Conservation (phyloP, 1,140 invertebrate species). For the Matsumurasca onukii region DNA sequence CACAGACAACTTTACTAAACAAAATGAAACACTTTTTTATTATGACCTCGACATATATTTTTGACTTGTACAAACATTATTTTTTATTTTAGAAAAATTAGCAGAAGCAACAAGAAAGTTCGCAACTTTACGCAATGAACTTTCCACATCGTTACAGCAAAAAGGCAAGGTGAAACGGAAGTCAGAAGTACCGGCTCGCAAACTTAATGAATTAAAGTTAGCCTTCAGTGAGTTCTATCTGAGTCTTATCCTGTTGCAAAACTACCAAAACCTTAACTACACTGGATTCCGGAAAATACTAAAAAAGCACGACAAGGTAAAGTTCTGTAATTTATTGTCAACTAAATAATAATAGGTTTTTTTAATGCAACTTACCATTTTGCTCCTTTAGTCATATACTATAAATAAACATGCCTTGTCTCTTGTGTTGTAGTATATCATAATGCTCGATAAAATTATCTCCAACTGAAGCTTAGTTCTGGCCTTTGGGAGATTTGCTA, state of each 20-base stretch:
- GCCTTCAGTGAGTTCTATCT: constrained; percentile 93
- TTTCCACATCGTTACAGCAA: constrained; percentile 53
- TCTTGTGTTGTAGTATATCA: no score
- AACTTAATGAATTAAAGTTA: constrained; percentile 83
- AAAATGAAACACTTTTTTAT: neutral
- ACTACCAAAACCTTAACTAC: constrained; percentile 81
- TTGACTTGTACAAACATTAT: neutral
- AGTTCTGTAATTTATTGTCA: no score
- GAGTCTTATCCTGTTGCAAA: constrained; percentile 74
- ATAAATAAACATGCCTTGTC: no score
- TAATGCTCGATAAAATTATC: no score
- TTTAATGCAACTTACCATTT: no score
- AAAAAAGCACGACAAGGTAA: constrained; percentile 92
- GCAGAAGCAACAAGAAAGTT: constrained; percentile 84
- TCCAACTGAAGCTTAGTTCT: no score
- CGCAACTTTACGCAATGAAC: constrained; percentile 70
- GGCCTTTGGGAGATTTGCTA: no score
- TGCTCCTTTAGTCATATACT: no score
- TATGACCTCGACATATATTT: neutral
- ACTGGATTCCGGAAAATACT: constrained; percentile 92
- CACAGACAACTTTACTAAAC: no score
- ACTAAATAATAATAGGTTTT: no score
- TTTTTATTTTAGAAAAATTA: constrained; percentile 69
- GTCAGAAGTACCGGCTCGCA: constrained; percentile 57
- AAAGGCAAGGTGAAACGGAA: constrained; percentile 50